Evolutionary conservation across 2,797 vertebrate genomes (phyloP), one percentile per base, ranked within the genome.

Genomic region (Epinephelus malabaricus): DNA sequence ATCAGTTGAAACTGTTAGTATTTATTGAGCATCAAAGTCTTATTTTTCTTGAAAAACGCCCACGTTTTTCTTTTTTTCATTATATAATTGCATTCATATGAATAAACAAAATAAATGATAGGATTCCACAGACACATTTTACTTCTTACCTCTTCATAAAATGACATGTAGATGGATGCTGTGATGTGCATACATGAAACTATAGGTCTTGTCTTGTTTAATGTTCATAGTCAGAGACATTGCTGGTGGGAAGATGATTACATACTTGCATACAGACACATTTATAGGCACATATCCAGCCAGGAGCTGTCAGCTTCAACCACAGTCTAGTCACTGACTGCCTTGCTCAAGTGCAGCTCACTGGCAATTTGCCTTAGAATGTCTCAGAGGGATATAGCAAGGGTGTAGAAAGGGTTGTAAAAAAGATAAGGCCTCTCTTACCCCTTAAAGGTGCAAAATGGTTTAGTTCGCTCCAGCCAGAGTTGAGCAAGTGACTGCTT

Each of bases 311-410:
- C 8, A n/a, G 51, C 3, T 27, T 61, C 69, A 59, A 86, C 88
- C 91, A 6, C 86, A 86, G 90, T 89, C 90, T 92, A 71, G 87
- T 86, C 85, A 9, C 56, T 74, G 50, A 76, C 69, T 12, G 25
- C 58, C 55, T 84, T 65, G 62, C 78, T 75, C 21, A 54, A 49
- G 27, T 12, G 60, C 66, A 70, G 54, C 59, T 78, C 23, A 25
- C 45, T 25, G 55, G 69, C 70, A 78, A 67, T 80, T 81, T 86
- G 25, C 63, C 53, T 46, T 2, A 51, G 63, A 72, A 49, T 56
- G 55, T 34, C 34, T 34, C 34, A 34, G 30, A 34, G 30, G 30
- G 30, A 34, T 34, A 34, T 8, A 34, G 34, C 34, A 34, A 8
- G 27, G 27, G 27, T 6, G 27, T 30, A 30, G 27, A 30, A 30